Evolutionary conservation across 2,113 vertebrate species (phyloP).

Genomic region (Micromys minutus): DNA sequence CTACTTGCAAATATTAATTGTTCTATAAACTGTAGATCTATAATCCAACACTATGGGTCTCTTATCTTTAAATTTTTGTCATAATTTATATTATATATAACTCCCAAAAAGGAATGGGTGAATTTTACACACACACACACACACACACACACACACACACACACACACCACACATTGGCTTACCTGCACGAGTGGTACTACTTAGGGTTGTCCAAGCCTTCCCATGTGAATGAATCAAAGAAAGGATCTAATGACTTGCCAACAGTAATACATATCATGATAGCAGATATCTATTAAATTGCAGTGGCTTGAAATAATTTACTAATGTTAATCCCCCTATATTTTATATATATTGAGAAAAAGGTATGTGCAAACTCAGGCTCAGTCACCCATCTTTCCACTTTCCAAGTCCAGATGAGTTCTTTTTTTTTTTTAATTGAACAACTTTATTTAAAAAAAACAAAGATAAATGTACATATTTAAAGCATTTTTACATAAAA

Average conservation of each 20-base stretch:
- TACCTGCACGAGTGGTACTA: not conserved
- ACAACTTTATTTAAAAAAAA: no score
- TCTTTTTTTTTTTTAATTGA: no score
- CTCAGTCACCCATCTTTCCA: not conserved
- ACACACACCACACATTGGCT: not conserved
- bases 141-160: not conserved
- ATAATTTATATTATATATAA: not conserved
- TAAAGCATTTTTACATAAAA: no score
- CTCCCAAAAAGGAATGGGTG: not conserved
- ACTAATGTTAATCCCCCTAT: not conserved
- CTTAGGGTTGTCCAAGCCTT: accelerated
- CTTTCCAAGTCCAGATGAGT: not conserved
- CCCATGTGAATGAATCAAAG: not conserved
- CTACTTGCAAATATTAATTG: not conserved
- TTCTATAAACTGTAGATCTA: not conserved
- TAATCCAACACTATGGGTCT: not conserved
- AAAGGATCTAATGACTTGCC: not conserved
- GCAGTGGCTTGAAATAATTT: not conserved
- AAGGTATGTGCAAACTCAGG: not conserved
- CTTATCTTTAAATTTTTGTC: not conserved
- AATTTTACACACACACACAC: not conserved
- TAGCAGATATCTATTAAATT: not conserved
- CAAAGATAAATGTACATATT: no score
- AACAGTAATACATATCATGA: not conserved
- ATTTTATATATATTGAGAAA: not conserved